Evolutionary conservation across 2,113 vertebrate genomes (phyloP), one percentile per base, ranked within the genome.

Genomic region (Chaetops frenatus): DNA sequence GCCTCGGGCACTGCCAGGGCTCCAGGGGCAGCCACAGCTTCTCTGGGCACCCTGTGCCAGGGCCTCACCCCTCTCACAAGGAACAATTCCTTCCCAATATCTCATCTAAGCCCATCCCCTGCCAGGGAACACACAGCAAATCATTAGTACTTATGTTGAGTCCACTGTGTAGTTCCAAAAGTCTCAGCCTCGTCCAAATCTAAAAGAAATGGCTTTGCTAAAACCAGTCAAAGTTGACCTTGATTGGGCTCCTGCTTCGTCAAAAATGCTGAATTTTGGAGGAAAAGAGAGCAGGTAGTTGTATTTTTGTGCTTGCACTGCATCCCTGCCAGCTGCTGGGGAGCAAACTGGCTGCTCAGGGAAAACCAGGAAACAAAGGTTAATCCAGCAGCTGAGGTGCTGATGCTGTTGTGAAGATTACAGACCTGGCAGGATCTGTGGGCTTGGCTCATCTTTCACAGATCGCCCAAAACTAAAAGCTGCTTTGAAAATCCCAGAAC

Each of bases 121-220:
- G 23, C 25, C 51, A 45, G 45, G 23, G 38, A 61, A 8, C 22
- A 21, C 51, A 1, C 10, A 12, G 3, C 36, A 8, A 28, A 19
- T 6, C 8, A 0, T 24, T 14, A 16, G 28, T 8, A 2, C 10
- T n/a, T 7, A 2, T 1, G 12, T 8, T 31, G 51, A n/a, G 20
- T 47, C n/a, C 42, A 9, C 23, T 2, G 1, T 3, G 9, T 9
- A 17, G 7, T 44, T 77, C 28, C 38, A 17, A 6, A 90, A 61
- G 33, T 15, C n/a, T 70, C 61, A 82, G 61, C 60, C 65, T 73
- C 38, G 18, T 42, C 23, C 70, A 27, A 48, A 54, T 8, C 28
- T 23, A 50, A 51, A 25, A 17, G 56, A 51, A 89, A 65, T 0
- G 0, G 8, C 53, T 86, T 64, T 54, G 62, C 40, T 69, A 38